A percentile compares a stretch with the other conserved stretches of the same genome.
Conservation (phyloP, 1,140 invertebrate genomes). For the Cydia pomonella region DNA sequence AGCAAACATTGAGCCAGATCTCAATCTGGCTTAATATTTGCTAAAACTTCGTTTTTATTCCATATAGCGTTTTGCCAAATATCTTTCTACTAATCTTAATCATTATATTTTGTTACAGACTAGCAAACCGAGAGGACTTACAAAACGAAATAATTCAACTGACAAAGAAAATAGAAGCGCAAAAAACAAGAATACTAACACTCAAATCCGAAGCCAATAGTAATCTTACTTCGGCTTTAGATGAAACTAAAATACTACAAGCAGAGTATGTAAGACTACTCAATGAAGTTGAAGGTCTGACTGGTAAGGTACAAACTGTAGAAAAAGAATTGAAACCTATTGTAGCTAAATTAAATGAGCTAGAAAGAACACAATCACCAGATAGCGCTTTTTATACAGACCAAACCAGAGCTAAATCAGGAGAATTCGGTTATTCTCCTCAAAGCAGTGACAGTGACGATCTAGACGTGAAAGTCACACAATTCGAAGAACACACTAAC, state of each 20-base stretch:
- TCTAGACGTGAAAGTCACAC: constrained; percentile 67
- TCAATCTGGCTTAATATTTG: too few relatives aligned
- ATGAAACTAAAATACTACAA: constrained; percentile 84
- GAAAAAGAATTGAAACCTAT: constrained; percentile 83
- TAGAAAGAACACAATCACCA: constrained; percentile 68
- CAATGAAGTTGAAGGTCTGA: constrained; percentile 83
- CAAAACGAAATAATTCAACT: constrained; percentile 88
- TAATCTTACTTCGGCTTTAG: constrained; percentile 82
- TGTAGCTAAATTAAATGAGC: constrained; percentile 74
- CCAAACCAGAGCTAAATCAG: constrained; percentile 72
- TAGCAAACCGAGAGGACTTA: constrained; percentile 90
- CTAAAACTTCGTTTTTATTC: too few relatives aligned
- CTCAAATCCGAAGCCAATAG: constrained; percentile 85
- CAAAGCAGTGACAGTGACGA: constrained; percentile 78
- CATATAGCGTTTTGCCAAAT: too few relatives aligned
- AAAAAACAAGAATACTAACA: constrained; percentile 84
- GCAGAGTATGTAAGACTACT: constrained; percentile 82
- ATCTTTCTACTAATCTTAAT: background rate
- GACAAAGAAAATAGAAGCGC: constrained; percentile 83
- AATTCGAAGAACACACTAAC: constrained; percentile 70
- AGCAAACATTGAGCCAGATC: too few relatives aligned
- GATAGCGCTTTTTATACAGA: constrained; percentile 74
- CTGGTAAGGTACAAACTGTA: constrained; percentile 80
- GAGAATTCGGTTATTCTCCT: constrained; percentile 77
- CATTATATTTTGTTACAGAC: constrained; percentile 65